Evolutionary conservation across 1,140 invertebrate species (phyloP).

Genomic region (Sesamia nonagrioides): DNA sequence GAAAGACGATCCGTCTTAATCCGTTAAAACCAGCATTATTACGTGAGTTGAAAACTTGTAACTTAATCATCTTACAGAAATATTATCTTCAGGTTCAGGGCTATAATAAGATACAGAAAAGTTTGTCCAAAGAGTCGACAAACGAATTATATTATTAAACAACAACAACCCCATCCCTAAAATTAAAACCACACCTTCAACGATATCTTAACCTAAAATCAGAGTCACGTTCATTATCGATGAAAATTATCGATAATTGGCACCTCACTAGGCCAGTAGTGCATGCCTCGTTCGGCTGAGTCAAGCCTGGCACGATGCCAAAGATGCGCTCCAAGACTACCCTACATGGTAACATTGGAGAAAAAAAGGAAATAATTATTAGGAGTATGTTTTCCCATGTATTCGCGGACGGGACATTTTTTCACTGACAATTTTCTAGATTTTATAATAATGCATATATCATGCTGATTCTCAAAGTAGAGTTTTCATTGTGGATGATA

Average conservation of each 20-base stretch:
- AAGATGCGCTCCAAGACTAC: slow-evolving; percentile 39
- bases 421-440: background rate
- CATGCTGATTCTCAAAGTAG: too few relatives aligned
- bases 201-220: slow-evolving; percentile 35
- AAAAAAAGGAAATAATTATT: slow-evolving; percentile 41
- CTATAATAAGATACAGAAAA: background rate
- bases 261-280: slow-evolving; percentile 46
- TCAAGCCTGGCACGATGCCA: slow-evolving; percentile 48
- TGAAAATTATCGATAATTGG: slow-evolving; percentile 50
- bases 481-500: too few relatives aligned
- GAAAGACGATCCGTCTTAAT: too few relatives aligned
- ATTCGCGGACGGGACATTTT: background rate
- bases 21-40: too few relatives aligned
- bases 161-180: slow-evolving; percentile 6
- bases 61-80: too few relatives aligned
- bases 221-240: slow-evolving; percentile 44
- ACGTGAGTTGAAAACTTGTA: too few relatives aligned
- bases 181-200: slow-evolving; percentile 21
- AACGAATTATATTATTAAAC: background rate
- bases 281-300: slow-evolving; percentile 61
- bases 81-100: too few relatives aligned
- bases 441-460: too few relatives aligned
- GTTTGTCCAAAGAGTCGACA: background rate
- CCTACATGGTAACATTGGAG: slow-evolving; percentile 18
- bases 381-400: slow-evolving; percentile 11